Evolutionary conservation across 2,797 vertebrate species (phyloP).

Genomic region (Pseudotriccus pelzelni): DNA sequence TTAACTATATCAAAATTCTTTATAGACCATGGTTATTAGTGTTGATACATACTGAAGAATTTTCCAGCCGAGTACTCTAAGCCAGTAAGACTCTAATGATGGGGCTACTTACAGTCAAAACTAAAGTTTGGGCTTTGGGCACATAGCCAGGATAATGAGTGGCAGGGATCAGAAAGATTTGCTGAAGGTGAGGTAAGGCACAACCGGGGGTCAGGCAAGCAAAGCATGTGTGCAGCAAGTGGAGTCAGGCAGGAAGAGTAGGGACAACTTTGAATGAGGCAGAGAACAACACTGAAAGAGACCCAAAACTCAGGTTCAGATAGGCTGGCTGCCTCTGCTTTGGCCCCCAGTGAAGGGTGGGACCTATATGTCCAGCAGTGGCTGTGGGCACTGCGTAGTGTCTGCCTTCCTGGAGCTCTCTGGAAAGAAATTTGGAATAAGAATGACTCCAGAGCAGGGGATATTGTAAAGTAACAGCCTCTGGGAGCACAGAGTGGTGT

Average conservation of each 20-base stretch:
- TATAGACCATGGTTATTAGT: neutral
- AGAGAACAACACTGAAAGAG: neutral
- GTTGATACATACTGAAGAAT: neutral
- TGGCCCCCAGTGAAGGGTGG: neutral
- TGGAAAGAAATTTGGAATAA: neutral
- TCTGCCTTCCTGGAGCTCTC: neutral
- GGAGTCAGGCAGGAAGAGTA: neutral
- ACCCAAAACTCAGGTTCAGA: neutral
- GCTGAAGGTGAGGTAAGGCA: neutral
- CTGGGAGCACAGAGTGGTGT: accelerated
- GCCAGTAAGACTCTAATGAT: neutral
- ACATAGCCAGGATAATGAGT: neutral
- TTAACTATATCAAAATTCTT: neutral
- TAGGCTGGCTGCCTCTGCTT: neutral
- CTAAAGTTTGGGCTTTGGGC: neutral
- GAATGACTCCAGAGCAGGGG: neutral
- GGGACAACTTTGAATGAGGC: neutral
- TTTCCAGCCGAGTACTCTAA: neutral
- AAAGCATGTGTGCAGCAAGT: neutral
- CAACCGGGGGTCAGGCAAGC: neutral
- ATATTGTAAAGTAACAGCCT: neutral
- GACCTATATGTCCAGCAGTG: neutral
- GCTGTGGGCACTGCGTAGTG: accelerated
- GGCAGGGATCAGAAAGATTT: neutral
- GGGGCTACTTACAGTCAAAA: neutral